Evolutionary conservation across 2,888 invertebrate genomes (phyloP).

Genomic region (Ganaspis brasiliensis): DNA sequence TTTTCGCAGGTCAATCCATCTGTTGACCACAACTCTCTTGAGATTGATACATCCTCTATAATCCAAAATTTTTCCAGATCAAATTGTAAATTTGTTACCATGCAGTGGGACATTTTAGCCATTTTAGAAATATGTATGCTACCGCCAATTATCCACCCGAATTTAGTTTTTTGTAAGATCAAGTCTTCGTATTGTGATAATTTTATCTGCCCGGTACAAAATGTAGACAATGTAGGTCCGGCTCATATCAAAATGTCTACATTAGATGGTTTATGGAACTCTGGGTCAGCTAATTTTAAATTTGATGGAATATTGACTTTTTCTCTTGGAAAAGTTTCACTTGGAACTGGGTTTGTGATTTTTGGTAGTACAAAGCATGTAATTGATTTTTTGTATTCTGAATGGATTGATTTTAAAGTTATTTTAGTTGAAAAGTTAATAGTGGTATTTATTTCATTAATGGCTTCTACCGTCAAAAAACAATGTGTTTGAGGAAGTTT

Average conservation of each 20-base stretch:
- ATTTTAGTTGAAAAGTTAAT: background rate
- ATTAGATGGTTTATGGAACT: constrained; percentile 49
- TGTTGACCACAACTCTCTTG: background rate
- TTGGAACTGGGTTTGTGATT: constrained; percentile 21
- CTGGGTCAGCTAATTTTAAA: constrained; percentile 54
- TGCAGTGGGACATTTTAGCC: background rate
- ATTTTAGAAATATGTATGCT: background rate
- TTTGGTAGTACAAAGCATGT: constrained; percentile 35
- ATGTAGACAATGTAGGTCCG: constrained; percentile 50
- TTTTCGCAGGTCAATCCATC: constrained; percentile 54
- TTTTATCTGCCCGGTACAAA: constrained; percentile 56
- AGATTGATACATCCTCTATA: constrained; percentile 51
- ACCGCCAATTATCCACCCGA: constrained; percentile 59
- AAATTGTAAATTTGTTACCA: constrained; percentile 37
- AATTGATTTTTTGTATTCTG: constrained; percentile 6
- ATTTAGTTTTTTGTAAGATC: constrained; percentile 55
- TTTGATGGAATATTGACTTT: constrained; percentile 47
- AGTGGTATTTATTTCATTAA: background rate
- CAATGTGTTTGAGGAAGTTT: background rate
- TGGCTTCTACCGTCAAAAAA: background rate
- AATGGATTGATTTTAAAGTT: background rate
- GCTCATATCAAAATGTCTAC: constrained; percentile 55
- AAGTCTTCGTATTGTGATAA: constrained; percentile 44
- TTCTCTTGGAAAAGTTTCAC: constrained; percentile 27
- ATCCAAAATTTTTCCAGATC: constrained; percentile 58